These are phyloP conservation scores for Stegostoma tigrinum DNA, from an alignment of 2,113 vertebrate genomes.

Conservation along the genomic window DNA sequence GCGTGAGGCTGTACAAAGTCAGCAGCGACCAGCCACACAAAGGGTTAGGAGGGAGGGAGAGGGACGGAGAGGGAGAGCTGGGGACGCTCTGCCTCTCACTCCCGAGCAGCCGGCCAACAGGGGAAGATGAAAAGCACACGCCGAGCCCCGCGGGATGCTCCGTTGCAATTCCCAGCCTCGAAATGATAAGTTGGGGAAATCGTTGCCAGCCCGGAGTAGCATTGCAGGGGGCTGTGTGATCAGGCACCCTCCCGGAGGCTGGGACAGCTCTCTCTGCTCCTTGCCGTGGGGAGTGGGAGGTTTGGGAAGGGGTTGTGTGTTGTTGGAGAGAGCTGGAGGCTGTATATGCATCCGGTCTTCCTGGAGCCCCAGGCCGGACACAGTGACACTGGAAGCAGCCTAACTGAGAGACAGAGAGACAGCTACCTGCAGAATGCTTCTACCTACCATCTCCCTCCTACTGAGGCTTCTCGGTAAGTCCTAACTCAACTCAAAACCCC, in stretches of 20 bases:
- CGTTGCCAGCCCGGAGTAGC: background rate
- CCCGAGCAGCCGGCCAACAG: background rate
- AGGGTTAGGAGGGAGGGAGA: background rate
- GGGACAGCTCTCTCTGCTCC: background rate
- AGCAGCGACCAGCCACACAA: background rate
- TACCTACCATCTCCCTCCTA: background rate
- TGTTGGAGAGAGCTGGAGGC: background rate
- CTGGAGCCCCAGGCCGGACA: background rate
- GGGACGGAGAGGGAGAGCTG: background rate
- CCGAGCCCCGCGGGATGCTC: background rate
- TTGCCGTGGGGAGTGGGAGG: background rate
- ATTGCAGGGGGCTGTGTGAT: background rate
- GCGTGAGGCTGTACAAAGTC: background rate
- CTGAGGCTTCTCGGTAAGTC: slow-evolving; percentile 11
- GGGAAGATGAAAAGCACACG: background rate
- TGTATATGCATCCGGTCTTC: background rate
- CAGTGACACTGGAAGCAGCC: background rate
- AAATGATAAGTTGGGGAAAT: background rate
- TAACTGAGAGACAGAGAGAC: background rate
- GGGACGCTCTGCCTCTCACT: background rate
- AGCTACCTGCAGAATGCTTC: background rate
- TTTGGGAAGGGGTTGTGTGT: background rate
- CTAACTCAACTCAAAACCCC: background rate
- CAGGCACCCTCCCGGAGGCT: background rate
- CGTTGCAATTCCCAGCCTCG: no score